Conservation (phyloP, 1,140 invertebrate genomes). For the Coelopa frigida region DNA sequence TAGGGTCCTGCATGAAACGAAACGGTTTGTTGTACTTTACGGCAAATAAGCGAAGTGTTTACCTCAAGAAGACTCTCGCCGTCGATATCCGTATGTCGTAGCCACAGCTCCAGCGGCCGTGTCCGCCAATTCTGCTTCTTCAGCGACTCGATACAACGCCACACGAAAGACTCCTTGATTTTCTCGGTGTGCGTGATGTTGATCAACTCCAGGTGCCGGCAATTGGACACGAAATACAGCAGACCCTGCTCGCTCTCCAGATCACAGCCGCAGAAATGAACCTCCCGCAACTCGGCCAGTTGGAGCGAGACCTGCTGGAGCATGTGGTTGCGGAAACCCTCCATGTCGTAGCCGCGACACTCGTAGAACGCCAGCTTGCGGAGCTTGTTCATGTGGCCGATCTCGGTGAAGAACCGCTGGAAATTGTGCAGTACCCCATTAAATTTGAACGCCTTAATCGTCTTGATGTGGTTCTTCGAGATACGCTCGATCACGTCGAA, state of each 20-base stretch:
- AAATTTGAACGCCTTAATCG: conserved; percentile 30
- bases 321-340: conserved; percentile 25
- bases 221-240: conserved; percentile 23
- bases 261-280: conserved; percentile 31
- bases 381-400: conserved; percentile 22
- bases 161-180: conserved; percentile 23
- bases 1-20: conserved; percentile 13
- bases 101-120: conserved; percentile 26
- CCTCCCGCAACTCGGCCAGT: conserved; percentile 20
- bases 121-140: conserved; percentile 29
- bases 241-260: conserved; percentile 25
- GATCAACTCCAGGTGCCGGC: conserved; percentile 23
- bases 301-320: conserved; percentile 18
- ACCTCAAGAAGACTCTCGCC: conserved; percentile 13
- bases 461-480: conserved; percentile 18
- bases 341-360: conserved; percentile 17
- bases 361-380: conserved; percentile 21
- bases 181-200: conserved; percentile 20
- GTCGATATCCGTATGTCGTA: conserved; percentile 25
- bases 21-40: no score
- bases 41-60: not conserved
- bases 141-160: conserved; percentile 21
- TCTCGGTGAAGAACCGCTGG: conserved; percentile 25
- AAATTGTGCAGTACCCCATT: conserved; percentile 29
- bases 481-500: conserved; percentile 32